Conservation (phyloP, 2,888 invertebrate genomes). For the Xanthia icteritia region DNA sequence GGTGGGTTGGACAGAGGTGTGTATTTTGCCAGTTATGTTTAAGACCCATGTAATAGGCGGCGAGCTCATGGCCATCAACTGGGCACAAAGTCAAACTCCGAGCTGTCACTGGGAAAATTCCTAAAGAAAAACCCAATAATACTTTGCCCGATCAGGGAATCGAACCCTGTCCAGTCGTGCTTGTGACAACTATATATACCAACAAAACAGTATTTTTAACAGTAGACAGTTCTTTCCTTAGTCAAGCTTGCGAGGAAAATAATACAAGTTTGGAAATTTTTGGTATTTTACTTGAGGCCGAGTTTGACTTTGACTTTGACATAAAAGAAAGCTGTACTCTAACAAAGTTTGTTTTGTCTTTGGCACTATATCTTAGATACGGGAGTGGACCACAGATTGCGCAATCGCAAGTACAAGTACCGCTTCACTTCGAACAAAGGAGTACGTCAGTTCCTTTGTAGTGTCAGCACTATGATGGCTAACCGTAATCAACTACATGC, state of each 20-base stretch:
- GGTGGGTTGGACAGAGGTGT: not conserved
- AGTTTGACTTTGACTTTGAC: not conserved
- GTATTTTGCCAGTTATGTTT: not conserved
- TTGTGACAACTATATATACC: not conserved
- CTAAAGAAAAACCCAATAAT: not conserved
- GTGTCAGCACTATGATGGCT: conserved; percentile 23
- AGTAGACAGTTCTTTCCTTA: not conserved
- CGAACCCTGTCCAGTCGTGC: not conserved
- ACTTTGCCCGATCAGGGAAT: not conserved
- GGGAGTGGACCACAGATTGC: conserved; percentile 14
- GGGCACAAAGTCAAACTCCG: not conserved
- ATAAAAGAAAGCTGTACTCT: not conserved
- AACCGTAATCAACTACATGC: not conserved
- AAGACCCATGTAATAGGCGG: not conserved
- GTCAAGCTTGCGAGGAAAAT: no score
- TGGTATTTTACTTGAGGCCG: not conserved
- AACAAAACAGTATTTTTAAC: not conserved
- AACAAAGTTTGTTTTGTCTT: conserved; percentile 7
- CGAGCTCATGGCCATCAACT: not conserved
- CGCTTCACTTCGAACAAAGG: conserved; percentile 41
- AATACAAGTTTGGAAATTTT: not conserved
- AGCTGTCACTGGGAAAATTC: not conserved
- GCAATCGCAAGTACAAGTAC: conserved; percentile 15
- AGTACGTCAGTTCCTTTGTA: conserved; percentile 28
- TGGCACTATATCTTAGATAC: conserved; percentile 1